phyloP scores from a whole-genome alignment of 2,797 vertebrate genomes.

The Sebastiscus tertius region DNA sequence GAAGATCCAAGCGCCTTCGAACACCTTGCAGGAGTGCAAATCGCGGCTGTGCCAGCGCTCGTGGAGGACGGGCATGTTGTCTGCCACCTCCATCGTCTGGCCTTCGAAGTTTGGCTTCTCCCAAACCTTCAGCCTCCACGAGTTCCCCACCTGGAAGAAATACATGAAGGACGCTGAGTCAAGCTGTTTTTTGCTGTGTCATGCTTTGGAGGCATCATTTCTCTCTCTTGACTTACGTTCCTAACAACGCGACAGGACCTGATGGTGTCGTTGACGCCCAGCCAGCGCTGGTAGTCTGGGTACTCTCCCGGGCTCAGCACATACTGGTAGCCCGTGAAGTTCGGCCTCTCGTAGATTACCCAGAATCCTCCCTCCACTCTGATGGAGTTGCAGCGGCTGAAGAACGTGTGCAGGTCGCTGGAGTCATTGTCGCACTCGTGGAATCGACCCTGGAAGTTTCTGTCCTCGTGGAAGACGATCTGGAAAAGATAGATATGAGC shows the following conservation, averaged over 20 bases:
- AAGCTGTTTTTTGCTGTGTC: no score
- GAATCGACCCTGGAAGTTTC: slow-evolving; percentile 39
- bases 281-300: slow-evolving; percentile 77
- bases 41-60: slow-evolving; percentile 65
- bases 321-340: slow-evolving; percentile 83
- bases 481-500: not conserved
- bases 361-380: slow-evolving; percentile 53
- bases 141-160: slow-evolving; percentile 27
- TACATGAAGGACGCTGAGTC: not conserved
- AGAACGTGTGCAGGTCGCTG: slow-evolving; percentile 26
- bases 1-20: slow-evolving; percentile 83
- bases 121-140: slow-evolving; percentile 83
- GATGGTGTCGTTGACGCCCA: slow-evolving; percentile 30
- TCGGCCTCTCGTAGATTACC: slow-evolving; percentile 57
- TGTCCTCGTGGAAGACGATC: slow-evolving; percentile 45
- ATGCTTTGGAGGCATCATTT: accelerated
- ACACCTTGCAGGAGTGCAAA: slow-evolving; percentile 84
- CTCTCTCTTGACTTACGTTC: slow-evolving; percentile 20
- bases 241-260: slow-evolving; percentile 44
- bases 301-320: slow-evolving; percentile 84
- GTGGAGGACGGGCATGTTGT: slow-evolving; percentile 83
- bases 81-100: slow-evolving; percentile 81
- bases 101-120: slow-evolving; percentile 84
- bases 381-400: slow-evolving; percentile 51
- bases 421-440: slow-evolving; percentile 41